Percentiles rank a stretch among this genome's conserved stretches.
Conservation (phyloP, 2,888 invertebrate species). For the Anodontia alba region DNA sequence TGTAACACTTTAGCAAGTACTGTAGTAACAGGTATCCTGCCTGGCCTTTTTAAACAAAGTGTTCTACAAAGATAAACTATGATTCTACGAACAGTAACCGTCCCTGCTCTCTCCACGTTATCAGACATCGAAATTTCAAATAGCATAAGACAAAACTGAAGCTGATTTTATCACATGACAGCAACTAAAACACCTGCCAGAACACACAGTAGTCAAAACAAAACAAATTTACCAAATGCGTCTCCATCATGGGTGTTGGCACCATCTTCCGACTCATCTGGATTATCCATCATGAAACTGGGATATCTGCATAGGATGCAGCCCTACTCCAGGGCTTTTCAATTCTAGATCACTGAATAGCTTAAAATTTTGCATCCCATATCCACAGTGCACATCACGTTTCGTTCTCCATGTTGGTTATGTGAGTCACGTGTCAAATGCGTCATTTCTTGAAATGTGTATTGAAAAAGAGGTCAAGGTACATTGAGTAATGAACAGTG, state of each 20-base stretch:
- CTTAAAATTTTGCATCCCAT: background rate
- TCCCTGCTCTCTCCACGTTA: no score
- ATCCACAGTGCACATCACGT: background rate
- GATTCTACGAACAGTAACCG: no score
- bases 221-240: background rate
- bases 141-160: no score
- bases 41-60: no score
- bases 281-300: conserved; percentile 1
- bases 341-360: background rate
- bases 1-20: no score
- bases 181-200: background rate
- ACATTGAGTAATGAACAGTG: background rate
- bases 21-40: no score
- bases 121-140: no score
- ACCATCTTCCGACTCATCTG: background rate
- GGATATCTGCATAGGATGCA: background rate
- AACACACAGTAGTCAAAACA: conserved; percentile 8
- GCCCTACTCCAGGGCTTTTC: background rate
- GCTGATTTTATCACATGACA: conserved; percentile 5
- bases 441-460: conserved; percentile 15
- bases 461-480: conserved; percentile 21
- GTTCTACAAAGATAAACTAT: no score
- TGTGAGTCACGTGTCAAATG: conserved; percentile 15
- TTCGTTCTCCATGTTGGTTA: conserved; percentile 8
- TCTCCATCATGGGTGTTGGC: background rate